A percentile compares a stretch with the other conserved stretches of the same genome.
Evolutionary conservation across 1,140 invertebrate species (phyloP).

Genomic region (Popillia japonica): DNA sequence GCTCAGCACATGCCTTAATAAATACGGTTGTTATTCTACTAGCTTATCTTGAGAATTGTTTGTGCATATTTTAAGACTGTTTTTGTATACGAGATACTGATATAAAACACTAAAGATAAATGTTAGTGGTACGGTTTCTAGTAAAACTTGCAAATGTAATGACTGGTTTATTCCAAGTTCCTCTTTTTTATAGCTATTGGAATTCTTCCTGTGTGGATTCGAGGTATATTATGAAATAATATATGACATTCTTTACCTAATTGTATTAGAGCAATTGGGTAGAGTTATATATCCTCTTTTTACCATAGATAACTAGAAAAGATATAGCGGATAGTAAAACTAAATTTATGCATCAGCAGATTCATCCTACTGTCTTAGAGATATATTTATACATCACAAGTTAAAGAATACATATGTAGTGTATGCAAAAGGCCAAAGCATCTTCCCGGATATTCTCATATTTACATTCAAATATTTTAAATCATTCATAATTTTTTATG

Average conservation of each 20-base stretch:
- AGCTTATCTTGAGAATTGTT: slow-evolving; percentile 2
- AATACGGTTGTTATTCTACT: background rate
- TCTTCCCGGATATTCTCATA: no score
- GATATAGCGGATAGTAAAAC: background rate
- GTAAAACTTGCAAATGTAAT: slow-evolving; percentile 31
- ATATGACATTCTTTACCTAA: slow-evolving; percentile 27
- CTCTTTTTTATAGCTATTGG: slow-evolving; percentile 16
- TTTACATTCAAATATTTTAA: no score
- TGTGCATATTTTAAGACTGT: slow-evolving; percentile 4
- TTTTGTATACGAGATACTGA: slow-evolving; percentile 8
- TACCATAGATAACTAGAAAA: slow-evolving; percentile 9
- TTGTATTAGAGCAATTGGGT: slow-evolving; percentile 23
- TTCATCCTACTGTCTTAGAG: background rate
- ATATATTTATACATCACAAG: no score
- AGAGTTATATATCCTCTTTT: background rate
- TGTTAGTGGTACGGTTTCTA: background rate
- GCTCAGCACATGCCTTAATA: slow-evolving; percentile 4
- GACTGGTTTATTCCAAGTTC: slow-evolving; percentile 12
- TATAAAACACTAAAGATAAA: slow-evolving; percentile 20
- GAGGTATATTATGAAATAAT: slow-evolving; percentile 5
- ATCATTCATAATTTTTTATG: no score
- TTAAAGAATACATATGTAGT: no score
- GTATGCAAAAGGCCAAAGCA: no score
- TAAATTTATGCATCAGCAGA: slow-evolving; percentile 1
- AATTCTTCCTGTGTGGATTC: background rate